Percentiles rank a stretch among this genome's conserved stretches.
Evolutionary conservation across 2,888 invertebrate species (phyloP).

Genomic region (Hirtodrosophila cameraria): DNA sequence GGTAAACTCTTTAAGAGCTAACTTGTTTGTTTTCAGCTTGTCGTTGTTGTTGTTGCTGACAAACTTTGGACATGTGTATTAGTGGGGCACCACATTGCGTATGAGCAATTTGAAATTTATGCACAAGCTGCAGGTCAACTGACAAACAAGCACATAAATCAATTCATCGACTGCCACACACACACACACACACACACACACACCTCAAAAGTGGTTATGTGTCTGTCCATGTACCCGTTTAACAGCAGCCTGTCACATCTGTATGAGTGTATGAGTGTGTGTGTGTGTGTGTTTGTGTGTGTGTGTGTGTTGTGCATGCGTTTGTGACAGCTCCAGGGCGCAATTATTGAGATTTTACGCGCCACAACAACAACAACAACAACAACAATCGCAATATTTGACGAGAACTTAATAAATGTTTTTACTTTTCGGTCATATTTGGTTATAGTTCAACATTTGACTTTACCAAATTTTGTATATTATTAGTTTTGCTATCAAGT

Average conservation of each 20-base stretch:
- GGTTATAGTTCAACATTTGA: constrained; percentile 2
- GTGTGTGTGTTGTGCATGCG: constrained; percentile 12
- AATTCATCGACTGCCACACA: constrained; percentile 64
- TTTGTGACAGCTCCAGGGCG: constrained; percentile 49
- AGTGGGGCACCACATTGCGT: constrained; percentile 36
- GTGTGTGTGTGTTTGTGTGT: constrained; percentile 6
- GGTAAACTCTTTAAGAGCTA: too few species aligned
- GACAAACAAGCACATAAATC: constrained; percentile 71
- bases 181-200: not conserved
- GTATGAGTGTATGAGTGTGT: not conserved
- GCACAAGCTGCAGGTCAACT: constrained; percentile 74
- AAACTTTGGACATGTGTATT: constrained; percentile 56
- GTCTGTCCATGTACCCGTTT: not conserved
- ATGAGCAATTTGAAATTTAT: constrained; percentile 63
- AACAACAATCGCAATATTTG: constrained; percentile 27
- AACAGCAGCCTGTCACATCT: too few species aligned
- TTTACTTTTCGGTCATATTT: constrained; percentile 4
- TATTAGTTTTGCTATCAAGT: not conserved
- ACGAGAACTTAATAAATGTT: constrained; percentile 36
- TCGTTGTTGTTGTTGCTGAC: not conserved
- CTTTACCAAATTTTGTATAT: not conserved
- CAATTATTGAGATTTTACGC: constrained; percentile 60
- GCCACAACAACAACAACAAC: constrained; percentile 17
- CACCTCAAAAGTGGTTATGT: not conserved
- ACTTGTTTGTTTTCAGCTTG: not conserved